phyloP scores from a whole-genome alignment of 2,113 vertebrate species.

The Catharus fuscescens region DNA sequence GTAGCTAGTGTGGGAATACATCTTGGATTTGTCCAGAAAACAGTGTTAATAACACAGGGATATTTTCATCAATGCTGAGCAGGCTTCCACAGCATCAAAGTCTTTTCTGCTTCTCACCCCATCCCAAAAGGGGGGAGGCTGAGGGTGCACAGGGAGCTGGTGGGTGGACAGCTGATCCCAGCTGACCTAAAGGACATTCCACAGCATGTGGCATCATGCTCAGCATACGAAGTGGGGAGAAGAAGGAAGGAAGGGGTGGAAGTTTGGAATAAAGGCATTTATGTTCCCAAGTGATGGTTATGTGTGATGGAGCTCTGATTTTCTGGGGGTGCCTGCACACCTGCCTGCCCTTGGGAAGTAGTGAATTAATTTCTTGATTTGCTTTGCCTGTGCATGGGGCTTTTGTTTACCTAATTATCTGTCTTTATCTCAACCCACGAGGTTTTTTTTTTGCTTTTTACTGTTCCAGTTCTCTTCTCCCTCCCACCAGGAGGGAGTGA shows the following conservation, averaged over 20 bases:
- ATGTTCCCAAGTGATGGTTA: background rate
- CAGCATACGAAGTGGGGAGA: background rate
- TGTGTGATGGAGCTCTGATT: rapidly evolving
- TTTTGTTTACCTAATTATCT: background rate
- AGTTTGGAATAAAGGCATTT: background rate
- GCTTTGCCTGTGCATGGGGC: background rate
- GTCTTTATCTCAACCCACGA: background rate
- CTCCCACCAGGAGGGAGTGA: background rate
- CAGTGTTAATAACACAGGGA: background rate
- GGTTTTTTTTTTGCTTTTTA: background rate
- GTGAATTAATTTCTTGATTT: background rate
- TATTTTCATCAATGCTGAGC: background rate
- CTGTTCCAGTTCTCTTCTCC: background rate
- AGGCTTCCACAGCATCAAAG: background rate
- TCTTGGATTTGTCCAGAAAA: background rate
- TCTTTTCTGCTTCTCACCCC: background rate
- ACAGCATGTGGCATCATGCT: background rate
- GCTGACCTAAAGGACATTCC: background rate
- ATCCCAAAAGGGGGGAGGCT: background rate
- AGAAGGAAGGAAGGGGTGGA: background rate
- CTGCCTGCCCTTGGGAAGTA: background rate
- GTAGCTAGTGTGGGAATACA: background rate
- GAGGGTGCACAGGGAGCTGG: background rate
- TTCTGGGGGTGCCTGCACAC: background rate
- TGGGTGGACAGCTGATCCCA: background rate